Base-by-base conservation (phyloP, 2,797 vertebrate species). In the Champsocephalus esox region DNA sequence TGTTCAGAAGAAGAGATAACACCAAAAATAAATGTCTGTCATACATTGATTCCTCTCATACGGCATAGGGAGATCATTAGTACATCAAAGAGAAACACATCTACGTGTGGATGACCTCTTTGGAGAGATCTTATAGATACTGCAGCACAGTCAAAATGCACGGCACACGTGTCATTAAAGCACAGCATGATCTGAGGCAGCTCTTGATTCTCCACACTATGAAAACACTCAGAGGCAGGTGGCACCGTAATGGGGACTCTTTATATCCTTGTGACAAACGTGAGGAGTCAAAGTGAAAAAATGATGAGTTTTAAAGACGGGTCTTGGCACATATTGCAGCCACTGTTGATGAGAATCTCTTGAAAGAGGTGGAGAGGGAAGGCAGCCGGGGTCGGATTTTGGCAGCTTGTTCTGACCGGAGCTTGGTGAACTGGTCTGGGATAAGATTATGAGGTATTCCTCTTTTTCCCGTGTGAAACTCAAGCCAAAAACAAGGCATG, bases 1-100 rank as follows among this genome's bases (percentile, higher is more conserved):
- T 93, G 84, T 93, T 92, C 86, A 91, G 92, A 93, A 91, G 90
- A 93, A 92, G 87, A 89, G 83, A 92, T 28, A 88, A 92, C 87
- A 93, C 88, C 88, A 90, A 95, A 93, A 94, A 93, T 94, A 93
- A 88, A 90, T 70, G 90, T 83, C 80, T 91, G 84, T 92, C 85
- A 84, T 71, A 93, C 81, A 91, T 80, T 43, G 48, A 72, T 83
- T 89, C 77, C 82, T 87, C 79, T 87, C 85, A 50, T 51, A 75
- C 75, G 19, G 67, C 66, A 7, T 79, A 86, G 66, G 87, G 88
- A 85, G 82, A 73, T 87, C 86, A 88, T 81, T 52, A 79, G 54
- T 75, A 89, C 86, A 75, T 72, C 87, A 79, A 85, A 88, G 73
- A 78, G 79, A 88, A 83, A 87, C 79, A 67, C 87, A 79, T 70